Conservation (phyloP, 92 coral and sea anemone genomes). For the Porites rus region DNA sequence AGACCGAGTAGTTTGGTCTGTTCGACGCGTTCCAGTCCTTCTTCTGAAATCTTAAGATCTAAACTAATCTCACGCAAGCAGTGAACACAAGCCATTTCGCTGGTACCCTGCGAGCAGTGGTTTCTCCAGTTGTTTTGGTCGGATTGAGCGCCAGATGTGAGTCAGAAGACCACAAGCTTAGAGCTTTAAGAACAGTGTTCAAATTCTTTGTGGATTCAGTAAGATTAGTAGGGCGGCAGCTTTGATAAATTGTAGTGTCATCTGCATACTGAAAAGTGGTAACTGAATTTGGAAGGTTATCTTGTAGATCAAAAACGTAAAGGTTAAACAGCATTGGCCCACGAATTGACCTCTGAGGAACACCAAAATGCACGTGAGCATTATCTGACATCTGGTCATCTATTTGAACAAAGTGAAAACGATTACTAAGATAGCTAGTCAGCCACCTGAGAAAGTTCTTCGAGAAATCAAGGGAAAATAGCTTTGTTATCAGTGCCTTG, state of each 20-base stretch:
- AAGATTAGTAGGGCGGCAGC: not conserved
- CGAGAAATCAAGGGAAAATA: constrained; percentile 60
- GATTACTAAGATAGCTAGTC: constrained; percentile 44
- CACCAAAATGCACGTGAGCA: constrained; percentile 41
- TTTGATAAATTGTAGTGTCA: not conserved
- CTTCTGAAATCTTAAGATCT: constrained; percentile 9
- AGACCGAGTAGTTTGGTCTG: constrained; percentile 33
- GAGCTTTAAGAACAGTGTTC: not conserved
- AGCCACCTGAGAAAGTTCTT: constrained; percentile 40
- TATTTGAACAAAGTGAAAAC: constrained; percentile 53
- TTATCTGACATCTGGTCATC: constrained; percentile 43
- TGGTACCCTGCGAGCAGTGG: not conserved
- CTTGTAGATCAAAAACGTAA: constrained; percentile 50
- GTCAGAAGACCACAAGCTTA: not conserved
- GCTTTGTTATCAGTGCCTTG: not conserved
- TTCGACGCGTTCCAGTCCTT: constrained; percentile 14
- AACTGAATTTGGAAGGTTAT: not conserved
- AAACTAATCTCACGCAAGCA: not conserved
- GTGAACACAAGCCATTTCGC: not conserved
- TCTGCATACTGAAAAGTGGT: not conserved
- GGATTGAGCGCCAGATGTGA: not conserved
- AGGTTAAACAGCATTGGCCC: constrained; percentile 61
- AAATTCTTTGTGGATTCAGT: not conserved
- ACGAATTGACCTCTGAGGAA: constrained; percentile 63
- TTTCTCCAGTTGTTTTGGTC: not conserved